Evolutionary conservation across 2,888 invertebrate genomes (phyloP), one percentile per base, ranked within the genome.

Genomic region (Thymelicus sylvestris): DNA sequence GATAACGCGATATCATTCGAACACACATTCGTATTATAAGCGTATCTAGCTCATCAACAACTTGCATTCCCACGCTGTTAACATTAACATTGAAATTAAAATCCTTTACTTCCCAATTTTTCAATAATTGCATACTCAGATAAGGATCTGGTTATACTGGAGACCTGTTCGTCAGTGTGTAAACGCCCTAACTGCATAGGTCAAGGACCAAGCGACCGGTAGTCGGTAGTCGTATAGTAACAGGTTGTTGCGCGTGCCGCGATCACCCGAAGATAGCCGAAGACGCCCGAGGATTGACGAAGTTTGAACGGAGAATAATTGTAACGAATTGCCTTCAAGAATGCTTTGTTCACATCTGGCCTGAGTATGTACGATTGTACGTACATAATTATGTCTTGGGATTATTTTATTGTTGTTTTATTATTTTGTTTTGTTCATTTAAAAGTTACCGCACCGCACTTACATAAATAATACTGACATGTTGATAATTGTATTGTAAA

Each of bases 221-320:
- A 66, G 72, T 62, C 55, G 62, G 8, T 31, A 31, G 31, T 31
- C 31, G 31, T 31, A 31, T 31, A 1, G 31, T 31, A 70, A 74
- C 74, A 60, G 73, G 74, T 74, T 73, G 62, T 5, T 65, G 66
- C 74, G 73, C 70, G 72, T 73, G 72, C 70, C 66, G 67, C 71
- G 41, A 13, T 44, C 31, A 13, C 2, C 73, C 74, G 73, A 73
- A 7, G 19, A 48, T 57, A 5, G 19, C n/a, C 74, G 74, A 72
- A 52, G 39, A 31, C 19, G 6, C 31, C 50, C 73, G 73, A 72
- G 8, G 6, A 44, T 15, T 15, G 31, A 10, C 63, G 72, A 72
- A 38, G 67, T 50, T 64, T 55, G 67, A 63, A 69, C 57, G 55
- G 24, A 19, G 57, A 57, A 67, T 67, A 67, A 67, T 69, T 64